phyloP scores from a whole-genome alignment of 1,140 invertebrate species.

The Papilio polytes region DNA sequence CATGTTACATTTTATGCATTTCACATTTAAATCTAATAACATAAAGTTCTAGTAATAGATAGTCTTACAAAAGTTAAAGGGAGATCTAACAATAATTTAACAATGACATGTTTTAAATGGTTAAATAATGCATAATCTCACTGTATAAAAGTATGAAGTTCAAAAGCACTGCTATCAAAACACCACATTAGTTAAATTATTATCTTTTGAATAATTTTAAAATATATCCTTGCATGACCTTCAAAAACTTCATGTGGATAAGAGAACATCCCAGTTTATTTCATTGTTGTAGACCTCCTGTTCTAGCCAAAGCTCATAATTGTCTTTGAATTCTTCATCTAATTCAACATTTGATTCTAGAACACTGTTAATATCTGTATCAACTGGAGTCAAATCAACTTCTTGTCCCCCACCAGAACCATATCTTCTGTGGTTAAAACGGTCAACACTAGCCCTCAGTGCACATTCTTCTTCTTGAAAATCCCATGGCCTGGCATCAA shows the following conservation, averaged over 20 bases:
- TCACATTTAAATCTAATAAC: slow-evolving; percentile 34
- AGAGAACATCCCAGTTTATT: slow-evolving; percentile 89
- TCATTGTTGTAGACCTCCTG: slow-evolving; percentile 97
- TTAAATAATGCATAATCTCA: slow-evolving; percentile 38
- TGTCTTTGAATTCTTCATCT: slow-evolving; percentile 97
- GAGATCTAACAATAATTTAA: slow-evolving; percentile 31
- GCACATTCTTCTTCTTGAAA: slow-evolving; percentile 99
- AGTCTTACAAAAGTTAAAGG: slow-evolving; percentile 32
- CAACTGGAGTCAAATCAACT: slow-evolving; percentile 92
- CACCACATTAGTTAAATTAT: slow-evolving; percentile 7
- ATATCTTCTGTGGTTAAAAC: slow-evolving; percentile 97
- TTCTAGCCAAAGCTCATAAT: slow-evolving; percentile 98
- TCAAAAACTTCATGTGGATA: slow-evolving; percentile 58
- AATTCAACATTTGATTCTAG: slow-evolving; percentile 92
- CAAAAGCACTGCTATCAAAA: slow-evolving; percentile 29
- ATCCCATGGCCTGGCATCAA: slow-evolving; percentile 99
- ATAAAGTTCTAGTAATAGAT: slow-evolving; percentile 4
- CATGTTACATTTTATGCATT: slow-evolving; percentile 37
- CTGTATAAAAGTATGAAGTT: slow-evolving; percentile 41
- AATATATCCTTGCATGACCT: background rate
- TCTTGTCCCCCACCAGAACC: slow-evolving; percentile 75
- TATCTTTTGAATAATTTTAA: background rate
- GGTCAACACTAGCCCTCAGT: slow-evolving; percentile 95
- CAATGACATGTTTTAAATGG: slow-evolving; percentile 29
- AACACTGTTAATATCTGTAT: slow-evolving; percentile 93